These are phyloP conservation scores for Exephanes ischioxanthus DNA, from an alignment of 2,888 invertebrate species.

Conservation along the genomic window DNA sequence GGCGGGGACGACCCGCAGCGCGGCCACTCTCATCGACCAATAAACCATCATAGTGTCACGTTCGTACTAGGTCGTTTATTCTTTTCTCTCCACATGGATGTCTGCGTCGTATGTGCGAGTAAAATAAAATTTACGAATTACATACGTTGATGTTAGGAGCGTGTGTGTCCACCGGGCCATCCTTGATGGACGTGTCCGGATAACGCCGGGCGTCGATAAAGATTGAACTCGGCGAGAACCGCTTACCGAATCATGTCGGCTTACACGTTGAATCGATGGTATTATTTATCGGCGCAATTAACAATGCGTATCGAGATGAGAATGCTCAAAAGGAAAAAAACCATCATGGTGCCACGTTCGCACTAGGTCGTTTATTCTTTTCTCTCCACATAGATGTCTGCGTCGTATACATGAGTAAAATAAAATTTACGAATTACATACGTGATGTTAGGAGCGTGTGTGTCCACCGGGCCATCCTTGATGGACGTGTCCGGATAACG, in stretches of 20 bases:
- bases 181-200: conserved; percentile 5
- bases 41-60: conserved; percentile 28
- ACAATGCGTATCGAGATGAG: background rate
- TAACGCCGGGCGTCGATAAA: conserved; percentile 19
- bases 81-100: conserved; percentile 6
- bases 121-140: conserved; percentile 1
- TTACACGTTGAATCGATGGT: background rate
- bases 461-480: background rate
- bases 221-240: conserved; percentile 33
- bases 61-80: conserved; percentile 23
- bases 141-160: background rate
- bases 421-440: conserved; percentile 8
- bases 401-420: background rate
- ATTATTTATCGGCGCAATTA: background rate
- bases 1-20: conserved; percentile 45
- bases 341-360: conserved; percentile 21
- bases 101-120: background rate
- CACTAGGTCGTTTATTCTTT: conserved; percentile 24
- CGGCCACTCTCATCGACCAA: conserved; percentile 38
- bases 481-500: conserved; percentile 1
- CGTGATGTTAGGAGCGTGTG: conserved; percentile 3
- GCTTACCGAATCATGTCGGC: background rate
- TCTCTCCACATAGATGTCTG: background rate
- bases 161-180: background rate
- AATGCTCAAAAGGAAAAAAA: background rate